A percentile compares a stretch with the other conserved stretches of the same genome.
Conservation (phyloP, 2,888 invertebrate genomes). For the Tachina grossa region DNA sequence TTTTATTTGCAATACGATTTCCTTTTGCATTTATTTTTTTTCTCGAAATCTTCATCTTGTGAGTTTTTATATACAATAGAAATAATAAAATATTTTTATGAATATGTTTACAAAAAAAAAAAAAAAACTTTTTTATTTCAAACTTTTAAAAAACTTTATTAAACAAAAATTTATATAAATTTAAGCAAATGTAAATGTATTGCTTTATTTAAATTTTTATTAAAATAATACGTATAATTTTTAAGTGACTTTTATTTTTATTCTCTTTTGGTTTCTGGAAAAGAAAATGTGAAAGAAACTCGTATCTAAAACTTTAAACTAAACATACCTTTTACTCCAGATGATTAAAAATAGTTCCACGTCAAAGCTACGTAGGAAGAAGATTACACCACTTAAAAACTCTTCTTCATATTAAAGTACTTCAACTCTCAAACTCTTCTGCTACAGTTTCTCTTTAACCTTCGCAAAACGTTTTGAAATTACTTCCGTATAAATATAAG, state of each 20-base stretch:
- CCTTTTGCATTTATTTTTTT: slow-evolving; percentile 24
- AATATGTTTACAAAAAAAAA: neutral
- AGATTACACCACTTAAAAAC: too few relatives aligned
- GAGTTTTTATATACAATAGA: neutral
- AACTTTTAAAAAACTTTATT: slow-evolving; percentile 4
- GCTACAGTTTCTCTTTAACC: too few relatives aligned
- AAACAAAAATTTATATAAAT: slow-evolving; percentile 16
- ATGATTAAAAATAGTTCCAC: too few relatives aligned
- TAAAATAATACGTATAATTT: neutral
- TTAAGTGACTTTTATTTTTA: neutral
- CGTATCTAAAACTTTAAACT: too few relatives aligned
- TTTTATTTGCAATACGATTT: slow-evolving; percentile 42
- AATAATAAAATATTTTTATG: slow-evolving; percentile 5
- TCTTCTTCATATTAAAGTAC: too few relatives aligned
- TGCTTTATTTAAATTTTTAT: neutral
- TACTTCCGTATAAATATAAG: too few relatives aligned
- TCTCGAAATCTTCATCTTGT: slow-evolving; percentile 19
- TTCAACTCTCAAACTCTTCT: too few relatives aligned
- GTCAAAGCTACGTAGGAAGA: too few relatives aligned
- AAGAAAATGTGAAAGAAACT: neutral
- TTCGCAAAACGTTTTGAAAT: too few relatives aligned
- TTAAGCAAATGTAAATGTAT: slow-evolving; percentile 46
- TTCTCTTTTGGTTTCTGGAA: slow-evolving; percentile 7
- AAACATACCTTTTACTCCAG: too few relatives aligned
- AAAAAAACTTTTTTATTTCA: slow-evolving; percentile 26